Base-by-base conservation (phyloP, 2,797 vertebrate species). In the Nothura maculosa region DNA sequence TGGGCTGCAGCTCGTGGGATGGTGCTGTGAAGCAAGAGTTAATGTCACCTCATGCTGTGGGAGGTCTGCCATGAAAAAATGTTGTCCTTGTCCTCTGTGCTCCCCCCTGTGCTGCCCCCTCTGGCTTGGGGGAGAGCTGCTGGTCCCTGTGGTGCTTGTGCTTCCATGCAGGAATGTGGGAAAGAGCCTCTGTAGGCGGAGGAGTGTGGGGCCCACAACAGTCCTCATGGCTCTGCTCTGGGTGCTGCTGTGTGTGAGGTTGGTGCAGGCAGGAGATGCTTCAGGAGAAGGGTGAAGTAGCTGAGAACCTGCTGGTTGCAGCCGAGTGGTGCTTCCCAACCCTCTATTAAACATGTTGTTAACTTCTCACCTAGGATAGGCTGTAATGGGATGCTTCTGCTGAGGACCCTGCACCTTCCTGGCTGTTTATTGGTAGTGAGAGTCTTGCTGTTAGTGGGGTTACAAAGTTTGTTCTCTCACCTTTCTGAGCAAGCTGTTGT, bases 1-100 rank as follows among this genome's bases (percentile, higher is more conserved):
- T 14, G 0, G 21, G 73, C 28, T 21, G 50, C 3, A 1, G 0
- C 55, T 74, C 8, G 70, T 0, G 3, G 24, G 5, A 54, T 4
- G 7, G 10, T 32, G 48, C 3, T 3, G 11, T 4, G 21, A 16
- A 28, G 18, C n/a, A 36, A 3, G 0, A 2, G 63, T 8, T 30
- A 13, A 0, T 67, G 77, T 42, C 14, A 13, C 17, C 1, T 30
- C 30, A 8, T 18, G 28, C 16, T 19, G 30, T n/a, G 30, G 8
- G 54, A n/a, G 54, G 30, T 54, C 28, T 30, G 28, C 28, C 3
- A 4, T 55, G 54, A 55, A 55, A 30, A 30, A 6, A 7, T n/a
- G 54, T 30, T 30, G 28, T 55, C 21, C 11, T 17, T 55, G 28
- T 55, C 20, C 17, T 30, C 9, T 55, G 54, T 54, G 28, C 10